phyloP scores from a whole-genome alignment of 2,888 invertebrate genomes.

The Philonicus albiceps region DNA sequence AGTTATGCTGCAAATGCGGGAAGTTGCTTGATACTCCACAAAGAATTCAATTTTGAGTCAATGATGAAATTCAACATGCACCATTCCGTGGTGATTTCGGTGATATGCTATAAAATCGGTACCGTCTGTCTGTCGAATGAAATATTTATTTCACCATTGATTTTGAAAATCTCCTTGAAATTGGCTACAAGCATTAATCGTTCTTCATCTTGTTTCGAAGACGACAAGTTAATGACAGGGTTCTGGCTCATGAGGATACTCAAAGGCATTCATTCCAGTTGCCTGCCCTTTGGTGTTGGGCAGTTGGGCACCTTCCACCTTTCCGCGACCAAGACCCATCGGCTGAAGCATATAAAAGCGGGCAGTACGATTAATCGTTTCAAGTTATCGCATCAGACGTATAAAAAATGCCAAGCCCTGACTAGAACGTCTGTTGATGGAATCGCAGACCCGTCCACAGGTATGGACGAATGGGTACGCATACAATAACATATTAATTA shows the following conservation, averaged over 20 bases:
- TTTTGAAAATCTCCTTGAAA: constrained; percentile 48
- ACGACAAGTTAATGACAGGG: constrained; percentile 59
- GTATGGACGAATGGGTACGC: constrained; percentile 33
- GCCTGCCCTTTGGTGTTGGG: neutral
- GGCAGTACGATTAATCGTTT: constrained; percentile 47
- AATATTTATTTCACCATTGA: constrained; percentile 34
- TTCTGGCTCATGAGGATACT: constrained; percentile 44
- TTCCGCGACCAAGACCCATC: neutral
- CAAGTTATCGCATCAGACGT: constrained; percentile 44
- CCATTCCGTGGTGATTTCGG: neutral
- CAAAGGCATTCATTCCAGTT: constrained; percentile 34
- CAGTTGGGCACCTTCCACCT: constrained; percentile 32
- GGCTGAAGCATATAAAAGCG: constrained; percentile 2
- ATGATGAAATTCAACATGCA: neutral
- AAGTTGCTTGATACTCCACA: neutral
- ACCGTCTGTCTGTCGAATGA: constrained; percentile 3
- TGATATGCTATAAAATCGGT: constrained; percentile 5
- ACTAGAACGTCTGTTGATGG: constrained; percentile 21
- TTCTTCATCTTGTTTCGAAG: constrained; percentile 58
- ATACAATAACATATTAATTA: constrained; percentile 45
- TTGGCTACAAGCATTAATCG: constrained; percentile 59
- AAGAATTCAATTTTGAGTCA: neutral
- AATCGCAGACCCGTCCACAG: constrained; percentile 10
- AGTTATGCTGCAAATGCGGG: too few species aligned
- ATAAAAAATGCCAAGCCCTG: constrained; percentile 8